Percentiles rank a stretch among this genome's conserved stretches.
Evolutionary conservation across 2,797 vertebrate species (phyloP).

Genomic region (Geotrypetes seraphini): DNA sequence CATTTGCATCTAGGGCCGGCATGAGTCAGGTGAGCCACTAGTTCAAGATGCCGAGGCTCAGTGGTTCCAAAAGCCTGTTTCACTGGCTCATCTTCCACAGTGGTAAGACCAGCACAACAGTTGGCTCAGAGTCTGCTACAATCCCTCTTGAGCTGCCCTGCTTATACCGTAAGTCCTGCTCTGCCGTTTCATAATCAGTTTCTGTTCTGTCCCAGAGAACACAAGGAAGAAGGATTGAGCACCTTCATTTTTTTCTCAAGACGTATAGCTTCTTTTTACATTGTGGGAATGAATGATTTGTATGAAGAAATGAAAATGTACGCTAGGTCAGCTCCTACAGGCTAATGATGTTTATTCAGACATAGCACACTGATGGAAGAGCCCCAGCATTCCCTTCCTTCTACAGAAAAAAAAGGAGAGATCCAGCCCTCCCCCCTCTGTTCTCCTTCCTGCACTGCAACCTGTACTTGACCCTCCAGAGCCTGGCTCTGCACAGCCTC

Average conservation of each 20-base stretch:
- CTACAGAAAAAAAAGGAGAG: conserved; percentile 34
- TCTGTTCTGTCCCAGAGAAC: conserved; percentile 13
- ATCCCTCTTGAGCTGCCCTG: too few relatives aligned
- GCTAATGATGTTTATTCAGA: conserved; percentile 76
- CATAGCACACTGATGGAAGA: conserved; percentile 57
- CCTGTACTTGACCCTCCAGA: conserved; percentile 60
- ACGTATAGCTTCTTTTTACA: conserved; percentile 47
- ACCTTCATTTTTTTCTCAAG: conserved; percentile 29
- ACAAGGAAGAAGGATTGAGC: conserved; percentile 12
- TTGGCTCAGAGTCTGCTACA: too few relatives aligned
- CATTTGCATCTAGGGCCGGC: too few relatives aligned
- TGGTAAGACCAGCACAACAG: too few relatives aligned
- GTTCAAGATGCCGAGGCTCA: too few relatives aligned
- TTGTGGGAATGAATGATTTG: conserved; percentile 51
- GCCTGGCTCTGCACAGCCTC: conserved; percentile 46
- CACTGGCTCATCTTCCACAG: too few relatives aligned
- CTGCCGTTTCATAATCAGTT: conserved; percentile 33
- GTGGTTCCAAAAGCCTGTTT: too few relatives aligned
- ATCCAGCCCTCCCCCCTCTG: conserved; percentile 48
- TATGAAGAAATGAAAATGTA: conserved; percentile 65
- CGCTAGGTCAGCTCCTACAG: conserved; percentile 48
- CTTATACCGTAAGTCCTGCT: conserved; percentile 22
- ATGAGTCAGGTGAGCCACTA: too few relatives aligned
- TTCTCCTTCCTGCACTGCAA: conserved; percentile 51
- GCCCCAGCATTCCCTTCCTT: conserved; percentile 41